phyloP scores from a whole-genome alignment of 1,140 invertebrate species.

The Papilio dardanus region DNA sequence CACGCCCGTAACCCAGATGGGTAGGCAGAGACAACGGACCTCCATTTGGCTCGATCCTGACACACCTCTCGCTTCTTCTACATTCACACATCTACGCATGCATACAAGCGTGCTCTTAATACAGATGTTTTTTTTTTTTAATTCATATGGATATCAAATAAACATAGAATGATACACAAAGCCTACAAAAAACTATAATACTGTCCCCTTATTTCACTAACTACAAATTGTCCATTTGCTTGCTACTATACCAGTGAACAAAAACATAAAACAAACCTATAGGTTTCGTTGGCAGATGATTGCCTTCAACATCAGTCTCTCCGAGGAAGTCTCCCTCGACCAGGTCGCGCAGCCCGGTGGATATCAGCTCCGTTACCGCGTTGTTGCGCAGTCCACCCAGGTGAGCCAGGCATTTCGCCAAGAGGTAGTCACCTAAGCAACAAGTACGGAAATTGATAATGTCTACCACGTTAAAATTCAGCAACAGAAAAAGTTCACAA shows the following conservation, averaged over 20 bases:
- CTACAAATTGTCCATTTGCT: neutral
- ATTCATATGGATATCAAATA: neutral
- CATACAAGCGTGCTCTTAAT: too few relatives aligned
- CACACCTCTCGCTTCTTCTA: too few relatives aligned
- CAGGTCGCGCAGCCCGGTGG: conserved; percentile 90
- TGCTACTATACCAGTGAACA: neutral
- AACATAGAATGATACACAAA: too few relatives aligned
- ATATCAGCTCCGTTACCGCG: conserved; percentile 92
- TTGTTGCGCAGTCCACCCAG: conserved; percentile 87
- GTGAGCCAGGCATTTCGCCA: conserved; percentile 90
- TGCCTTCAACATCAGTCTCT: conserved; percentile 88
- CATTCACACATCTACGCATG: too few relatives aligned
- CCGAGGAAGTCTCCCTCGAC: conserved; percentile 93
- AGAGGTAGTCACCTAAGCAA: conserved; percentile 87
- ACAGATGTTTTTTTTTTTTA: too few relatives aligned
- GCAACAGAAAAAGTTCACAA: too few relatives aligned
- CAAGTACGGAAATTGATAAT: neutral
- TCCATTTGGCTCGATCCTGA: too few relatives aligned
- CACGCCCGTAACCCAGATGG: too few relatives aligned
- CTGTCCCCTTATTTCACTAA: too few relatives aligned
- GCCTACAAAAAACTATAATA: too few relatives aligned
- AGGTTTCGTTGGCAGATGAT: conserved; percentile 86
- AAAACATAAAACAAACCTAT: conserved; percentile 48
- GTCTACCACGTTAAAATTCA: too few relatives aligned
- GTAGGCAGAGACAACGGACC: too few relatives aligned